Percentiles rank a stretch among this genome's conserved stretches.
phyloP scores from a whole-genome alignment of 2,113 vertebrate genomes.

The Gobiocypris rarus region DNA sequence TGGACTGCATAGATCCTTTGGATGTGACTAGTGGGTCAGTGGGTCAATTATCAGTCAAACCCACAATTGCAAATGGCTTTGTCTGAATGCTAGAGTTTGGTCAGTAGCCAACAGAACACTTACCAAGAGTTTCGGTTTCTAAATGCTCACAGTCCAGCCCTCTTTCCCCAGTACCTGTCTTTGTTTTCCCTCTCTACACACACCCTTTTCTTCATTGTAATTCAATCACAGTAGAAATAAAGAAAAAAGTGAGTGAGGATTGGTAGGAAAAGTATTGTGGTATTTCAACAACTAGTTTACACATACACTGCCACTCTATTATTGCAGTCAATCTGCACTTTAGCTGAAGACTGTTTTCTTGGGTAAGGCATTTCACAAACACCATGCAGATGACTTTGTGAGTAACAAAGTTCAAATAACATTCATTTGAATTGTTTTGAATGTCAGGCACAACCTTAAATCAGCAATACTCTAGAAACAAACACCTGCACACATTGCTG shows the following conservation, averaged over 20 bases:
- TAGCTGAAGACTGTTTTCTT: neutral
- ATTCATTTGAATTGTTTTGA: neutral
- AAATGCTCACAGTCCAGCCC: neutral
- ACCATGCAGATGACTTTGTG: neutral
- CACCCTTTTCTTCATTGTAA: neutral
- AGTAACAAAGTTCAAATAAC: slow-evolving; percentile 36
- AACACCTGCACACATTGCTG: neutral
- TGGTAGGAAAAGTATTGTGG: neutral
- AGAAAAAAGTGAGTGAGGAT: neutral
- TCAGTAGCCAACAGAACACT: slow-evolving; percentile 14
- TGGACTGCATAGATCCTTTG: neutral
- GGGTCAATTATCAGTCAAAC: slow-evolving; percentile 15
- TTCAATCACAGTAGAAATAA: neutral
- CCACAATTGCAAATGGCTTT: slow-evolving; percentile 19
- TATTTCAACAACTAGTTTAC: neutral
- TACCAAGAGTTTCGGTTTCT: slow-evolving; percentile 9
- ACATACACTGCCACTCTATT: neutral
- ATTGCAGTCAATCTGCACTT: slow-evolving; percentile 1
- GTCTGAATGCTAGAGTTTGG: neutral
- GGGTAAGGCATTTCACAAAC: neutral
- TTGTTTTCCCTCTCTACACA: too few relatives aligned
- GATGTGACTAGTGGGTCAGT: slow-evolving; percentile 1
- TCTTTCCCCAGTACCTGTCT: neutral
- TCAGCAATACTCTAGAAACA: neutral
- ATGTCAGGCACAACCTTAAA: slow-evolving; percentile 16